Percentiles rank a stretch among this genome's conserved stretches.
Conservation (phyloP, 2,797 vertebrate genomes). For the Nasua narica region DNA sequence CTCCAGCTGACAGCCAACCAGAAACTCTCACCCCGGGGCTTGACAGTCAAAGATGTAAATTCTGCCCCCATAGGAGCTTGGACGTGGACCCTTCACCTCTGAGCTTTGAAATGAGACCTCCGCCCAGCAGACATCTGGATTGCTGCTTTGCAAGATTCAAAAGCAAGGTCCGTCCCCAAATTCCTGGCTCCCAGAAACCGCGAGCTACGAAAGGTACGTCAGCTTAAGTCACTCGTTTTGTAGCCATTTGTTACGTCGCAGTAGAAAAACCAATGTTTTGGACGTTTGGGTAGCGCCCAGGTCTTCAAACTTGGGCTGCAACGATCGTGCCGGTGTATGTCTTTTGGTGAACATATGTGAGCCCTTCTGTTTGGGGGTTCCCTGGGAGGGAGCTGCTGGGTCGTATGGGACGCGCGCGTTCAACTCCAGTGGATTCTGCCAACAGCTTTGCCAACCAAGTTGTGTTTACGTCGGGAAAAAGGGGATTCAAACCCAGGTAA, state of each 20-base stretch:
- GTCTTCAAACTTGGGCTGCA: neutral
- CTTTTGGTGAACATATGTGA: neutral
- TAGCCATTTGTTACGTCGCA: neutral
- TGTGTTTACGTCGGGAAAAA: neutral
- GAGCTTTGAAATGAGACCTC: neutral
- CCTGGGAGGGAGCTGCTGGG: neutral
- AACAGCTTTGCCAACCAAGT: neutral
- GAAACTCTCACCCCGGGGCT: neutral
- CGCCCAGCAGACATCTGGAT: neutral
- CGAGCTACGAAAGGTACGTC: neutral
- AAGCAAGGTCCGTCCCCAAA: neutral
- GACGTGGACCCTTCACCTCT: neutral
- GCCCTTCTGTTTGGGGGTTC: fast-evolving
- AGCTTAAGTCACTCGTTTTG: neutral
- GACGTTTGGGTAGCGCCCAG: neutral
- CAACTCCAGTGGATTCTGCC: neutral
- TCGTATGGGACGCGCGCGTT: neutral
- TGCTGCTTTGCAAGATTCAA: neutral
- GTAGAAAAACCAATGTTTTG: neutral
- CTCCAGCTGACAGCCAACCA: neutral
- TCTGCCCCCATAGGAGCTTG: neutral
- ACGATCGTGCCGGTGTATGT: neutral
- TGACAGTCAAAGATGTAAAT: neutral
- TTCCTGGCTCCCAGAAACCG: neutral
- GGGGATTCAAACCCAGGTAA: neutral